These are phyloP conservation scores for Poecilobothrus nobilitatus DNA, from an alignment of 2,888 invertebrate species.

Conservation along the genomic window DNA sequence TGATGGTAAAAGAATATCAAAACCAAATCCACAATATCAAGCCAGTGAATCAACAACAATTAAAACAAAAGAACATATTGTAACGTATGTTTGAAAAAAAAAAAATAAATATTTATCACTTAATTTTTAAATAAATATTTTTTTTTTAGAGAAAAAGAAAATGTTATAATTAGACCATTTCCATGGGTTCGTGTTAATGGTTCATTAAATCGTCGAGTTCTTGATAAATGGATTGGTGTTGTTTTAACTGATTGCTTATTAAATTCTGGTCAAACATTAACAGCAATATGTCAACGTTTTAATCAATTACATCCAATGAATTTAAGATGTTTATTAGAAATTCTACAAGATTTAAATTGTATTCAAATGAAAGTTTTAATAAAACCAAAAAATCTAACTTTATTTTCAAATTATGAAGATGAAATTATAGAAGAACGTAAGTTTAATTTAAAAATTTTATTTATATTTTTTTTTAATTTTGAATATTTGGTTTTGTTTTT, in stretches of 20 bases:
- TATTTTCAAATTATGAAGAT: slow-evolving; percentile 44
- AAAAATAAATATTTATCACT: slow-evolving; percentile 6
- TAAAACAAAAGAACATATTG: slow-evolving; percentile 12
- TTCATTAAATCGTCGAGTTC: slow-evolving; percentile 55
- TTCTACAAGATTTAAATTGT: slow-evolving; percentile 51
- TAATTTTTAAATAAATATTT: not conserved
- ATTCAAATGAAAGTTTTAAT: slow-evolving; percentile 42
- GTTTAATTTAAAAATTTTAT: slow-evolving; percentile 19
- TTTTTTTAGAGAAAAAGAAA: slow-evolving; percentile 26
- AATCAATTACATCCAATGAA: slow-evolving; percentile 56
- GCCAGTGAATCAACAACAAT: slow-evolving; percentile 13
- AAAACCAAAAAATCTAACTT: slow-evolving; percentile 35
- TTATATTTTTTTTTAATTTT: slow-evolving; percentile 20
- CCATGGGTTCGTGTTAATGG: slow-evolving; percentile 74
- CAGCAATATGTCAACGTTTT: slow-evolving; percentile 52
- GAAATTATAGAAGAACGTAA: slow-evolving; percentile 35
- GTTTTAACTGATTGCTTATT: slow-evolving; percentile 57
- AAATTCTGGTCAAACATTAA: slow-evolving; percentile 51
- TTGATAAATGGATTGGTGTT: slow-evolving; percentile 61
- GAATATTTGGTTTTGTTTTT: slow-evolving; percentile 23
- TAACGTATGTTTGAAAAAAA: slow-evolving; percentile 14
- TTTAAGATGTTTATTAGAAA: slow-evolving; percentile 43
- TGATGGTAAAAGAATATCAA: slow-evolving; percentile 24
- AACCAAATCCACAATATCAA: slow-evolving; percentile 25
- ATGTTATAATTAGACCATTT: slow-evolving; percentile 38